phyloP scores from a whole-genome alignment of 1,140 invertebrate species.

The Phymastichus coffea region DNA sequence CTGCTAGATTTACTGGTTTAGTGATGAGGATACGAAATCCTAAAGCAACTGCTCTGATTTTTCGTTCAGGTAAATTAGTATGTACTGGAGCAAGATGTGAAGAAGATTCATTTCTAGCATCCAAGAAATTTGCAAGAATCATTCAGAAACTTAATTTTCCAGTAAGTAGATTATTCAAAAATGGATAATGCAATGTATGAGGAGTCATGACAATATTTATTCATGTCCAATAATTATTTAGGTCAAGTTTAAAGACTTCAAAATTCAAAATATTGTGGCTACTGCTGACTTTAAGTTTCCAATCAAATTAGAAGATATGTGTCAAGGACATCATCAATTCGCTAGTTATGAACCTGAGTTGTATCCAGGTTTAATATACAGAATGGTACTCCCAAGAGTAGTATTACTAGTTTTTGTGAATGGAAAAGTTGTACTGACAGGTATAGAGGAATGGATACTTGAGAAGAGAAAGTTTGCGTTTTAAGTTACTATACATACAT shows the following conservation, averaged over 20 bases:
- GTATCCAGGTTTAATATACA: slow-evolving; percentile 96
- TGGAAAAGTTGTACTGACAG: slow-evolving; percentile 95
- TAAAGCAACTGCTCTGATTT: slow-evolving; percentile 94
- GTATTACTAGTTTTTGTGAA: slow-evolving; percentile 97
- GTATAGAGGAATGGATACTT: slow-evolving; percentile 54
- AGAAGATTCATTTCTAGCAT: slow-evolving; percentile 87
- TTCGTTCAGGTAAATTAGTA: slow-evolving; percentile 97
- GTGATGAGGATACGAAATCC: slow-evolving; percentile 98
- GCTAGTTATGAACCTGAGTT: slow-evolving; percentile 82
- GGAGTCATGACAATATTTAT: neutral
- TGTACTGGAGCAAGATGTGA: slow-evolving; percentile 98
- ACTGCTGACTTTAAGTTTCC: slow-evolving; percentile 98
- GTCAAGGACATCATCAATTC: slow-evolving; percentile 94
- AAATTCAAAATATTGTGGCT: slow-evolving; percentile 99
- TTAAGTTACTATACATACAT: neutral
- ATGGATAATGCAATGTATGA: slow-evolving; percentile 4
- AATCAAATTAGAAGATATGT: slow-evolving; percentile 92
- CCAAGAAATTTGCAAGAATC: slow-evolving; percentile 96
- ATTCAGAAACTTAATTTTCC: slow-evolving; percentile 96
- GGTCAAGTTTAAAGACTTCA: slow-evolving; percentile 95
- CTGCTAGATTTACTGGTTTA: slow-evolving; percentile 95
- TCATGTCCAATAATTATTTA: slow-evolving; percentile 51
- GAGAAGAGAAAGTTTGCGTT: neutral
- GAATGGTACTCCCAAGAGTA: slow-evolving; percentile 94
- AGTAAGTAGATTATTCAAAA: slow-evolving; percentile 58